Evolutionary conservation across 2,113 vertebrate species (phyloP), one percentile per base, ranked within the genome.

Genomic region (Parotia lawesii): DNA sequence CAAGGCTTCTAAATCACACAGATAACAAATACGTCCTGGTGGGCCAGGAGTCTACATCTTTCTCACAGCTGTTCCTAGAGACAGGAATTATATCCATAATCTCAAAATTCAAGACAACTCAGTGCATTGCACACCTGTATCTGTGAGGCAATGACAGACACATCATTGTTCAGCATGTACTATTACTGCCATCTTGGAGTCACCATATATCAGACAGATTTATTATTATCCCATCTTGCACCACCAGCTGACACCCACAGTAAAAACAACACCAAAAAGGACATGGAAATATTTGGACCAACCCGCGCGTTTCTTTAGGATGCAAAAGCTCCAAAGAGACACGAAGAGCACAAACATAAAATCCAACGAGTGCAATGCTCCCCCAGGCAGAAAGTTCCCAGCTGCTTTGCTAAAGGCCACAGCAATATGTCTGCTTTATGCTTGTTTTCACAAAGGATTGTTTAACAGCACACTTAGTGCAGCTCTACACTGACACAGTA

Each of bases 381-480:
- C 92, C 84, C 85, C 72, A 93, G 87, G 94, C 87, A 90, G 83
- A 91, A 95, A 95, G 87, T 77, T 95, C 74, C 93, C 93, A 94
- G 72, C 38, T 95, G 84, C 83, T 89, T 70, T 83, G 81, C 92
- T 94, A 92, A 89, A 95, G 96, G 72, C 92, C 92, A 95, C 48
- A 35, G 58, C 94, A 92, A 76, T 84, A 76, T 37, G 65, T 90
- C 94, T 85, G 81, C 67, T 94, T 96, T 85, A 64, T 54, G 95
- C 87, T 72, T 77, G 70, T 75, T 92, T 95, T 85, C 90, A 71
- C 3, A 1, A 93, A 96, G 80, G 85, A 91, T 38, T 95, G 90
- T 81, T 94, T 91, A 96, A 96, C 95, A 89, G 90, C 27, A 96
- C 90, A 96, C 89, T 95, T 95, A 89, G 87, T 38, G 33, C 83